Conservation (phyloP, 2,113 vertebrate genomes). For the Dendrocopos noguchii region DNA sequence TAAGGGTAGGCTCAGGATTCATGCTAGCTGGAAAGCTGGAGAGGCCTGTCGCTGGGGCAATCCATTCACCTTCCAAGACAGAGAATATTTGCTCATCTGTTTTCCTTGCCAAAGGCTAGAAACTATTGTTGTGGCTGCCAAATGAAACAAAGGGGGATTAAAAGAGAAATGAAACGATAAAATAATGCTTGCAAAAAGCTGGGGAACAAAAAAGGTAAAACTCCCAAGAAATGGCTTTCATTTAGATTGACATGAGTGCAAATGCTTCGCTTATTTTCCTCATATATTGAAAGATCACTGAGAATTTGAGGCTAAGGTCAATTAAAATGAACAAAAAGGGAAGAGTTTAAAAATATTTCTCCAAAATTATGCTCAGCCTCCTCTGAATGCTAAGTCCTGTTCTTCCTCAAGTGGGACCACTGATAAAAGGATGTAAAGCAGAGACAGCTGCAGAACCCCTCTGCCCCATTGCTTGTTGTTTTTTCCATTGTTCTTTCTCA, state of each 20-base stretch:
- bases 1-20: slow-evolving; percentile 64
- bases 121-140: slow-evolving; percentile 53
- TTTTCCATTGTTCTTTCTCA: not conserved
- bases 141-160: slow-evolving; percentile 67
- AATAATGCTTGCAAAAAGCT: slow-evolving; percentile 8
- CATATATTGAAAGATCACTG: not conserved
- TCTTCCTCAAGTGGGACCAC: not conserved
- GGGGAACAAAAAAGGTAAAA: not conserved
- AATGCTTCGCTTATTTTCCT: slow-evolving; percentile 43
- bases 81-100: slow-evolving; percentile 71
- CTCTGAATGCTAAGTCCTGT: not conserved
- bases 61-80: slow-evolving; percentile 67
- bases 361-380: not conserved
- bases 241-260: not conserved
- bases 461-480: not conserved
- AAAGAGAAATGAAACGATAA: slow-evolving; percentile 47
- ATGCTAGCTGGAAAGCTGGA: slow-evolving; percentile 52
- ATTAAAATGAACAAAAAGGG: not conserved
- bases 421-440: not conserved
- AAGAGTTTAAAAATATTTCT: not conserved
- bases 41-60: slow-evolving; percentile 13
- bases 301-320: not conserved
- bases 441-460: not conserved
- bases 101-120: slow-evolving; percentile 69
- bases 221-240: not conserved